Conservation (phyloP, 2,888 invertebrate species). For the Gasteruption jaculator region DNA sequence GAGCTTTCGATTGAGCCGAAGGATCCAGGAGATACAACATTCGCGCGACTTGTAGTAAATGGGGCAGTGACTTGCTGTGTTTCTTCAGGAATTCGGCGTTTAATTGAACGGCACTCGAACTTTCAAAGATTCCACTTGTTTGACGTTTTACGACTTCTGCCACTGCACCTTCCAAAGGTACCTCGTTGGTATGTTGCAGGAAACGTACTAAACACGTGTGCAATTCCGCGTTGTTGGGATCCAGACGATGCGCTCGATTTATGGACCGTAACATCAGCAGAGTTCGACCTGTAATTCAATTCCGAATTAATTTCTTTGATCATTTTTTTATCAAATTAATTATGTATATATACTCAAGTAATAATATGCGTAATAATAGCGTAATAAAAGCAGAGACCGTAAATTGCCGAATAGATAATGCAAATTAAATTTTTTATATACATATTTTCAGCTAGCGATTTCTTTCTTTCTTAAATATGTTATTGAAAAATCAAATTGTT, state of each 20-base stretch:
- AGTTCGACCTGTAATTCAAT: slow-evolving; percentile 72
- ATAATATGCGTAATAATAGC: too few relatives aligned
- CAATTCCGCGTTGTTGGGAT: slow-evolving; percentile 72
- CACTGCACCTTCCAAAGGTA: slow-evolving; percentile 53
- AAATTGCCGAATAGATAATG: too few relatives aligned
- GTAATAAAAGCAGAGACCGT: too few relatives aligned
- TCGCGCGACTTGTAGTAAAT: slow-evolving; percentile 77
- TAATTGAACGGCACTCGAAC: slow-evolving; percentile 56
- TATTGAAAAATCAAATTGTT: too few relatives aligned
- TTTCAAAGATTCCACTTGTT: slow-evolving; percentile 56
- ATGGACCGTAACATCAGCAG: slow-evolving; percentile 94
- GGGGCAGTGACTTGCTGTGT: slow-evolving; percentile 62
- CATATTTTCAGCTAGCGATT: too few relatives aligned
- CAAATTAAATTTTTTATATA: too few relatives aligned
- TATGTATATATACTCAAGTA: too few relatives aligned
- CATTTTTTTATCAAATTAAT: slow-evolving; percentile 4
- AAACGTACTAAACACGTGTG: slow-evolving; percentile 85
- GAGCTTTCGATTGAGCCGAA: slow-evolving; percentile 62
- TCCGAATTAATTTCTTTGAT: slow-evolving; percentile 1
- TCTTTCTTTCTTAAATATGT: too few relatives aligned
- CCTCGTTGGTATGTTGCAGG: slow-evolving; percentile 54
- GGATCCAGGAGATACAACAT: slow-evolving; percentile 74
- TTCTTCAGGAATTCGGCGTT: slow-evolving; percentile 53
- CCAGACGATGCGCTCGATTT: slow-evolving; percentile 78
- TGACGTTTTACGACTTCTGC: slow-evolving; percentile 55